These are phyloP conservation scores for Smutsia gigantea DNA, from an alignment of 2,797 vertebrate genomes.

Conservation along the genomic window DNA sequence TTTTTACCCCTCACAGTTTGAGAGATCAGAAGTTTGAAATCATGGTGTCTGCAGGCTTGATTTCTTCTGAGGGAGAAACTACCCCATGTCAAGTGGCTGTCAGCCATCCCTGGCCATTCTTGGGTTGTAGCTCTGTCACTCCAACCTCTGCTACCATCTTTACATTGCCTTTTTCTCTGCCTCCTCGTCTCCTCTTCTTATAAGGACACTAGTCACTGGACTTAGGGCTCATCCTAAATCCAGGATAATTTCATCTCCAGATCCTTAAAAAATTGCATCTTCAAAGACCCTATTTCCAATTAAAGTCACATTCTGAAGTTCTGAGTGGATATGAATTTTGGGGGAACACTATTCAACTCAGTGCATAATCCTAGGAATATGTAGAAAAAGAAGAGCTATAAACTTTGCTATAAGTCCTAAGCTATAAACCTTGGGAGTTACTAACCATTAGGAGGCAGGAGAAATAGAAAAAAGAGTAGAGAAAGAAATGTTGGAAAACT, in stretches of 20 bases:
- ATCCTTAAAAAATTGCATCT: background rate
- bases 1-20: background rate
- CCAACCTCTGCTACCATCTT: background rate
- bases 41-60: background rate
- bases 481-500: background rate
- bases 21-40: background rate
- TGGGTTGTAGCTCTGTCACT: background rate
- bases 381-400: background rate
- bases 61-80: background rate
- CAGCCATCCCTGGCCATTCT: background rate
- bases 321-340: background rate
- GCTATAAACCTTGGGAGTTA: background rate
- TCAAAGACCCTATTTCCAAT: background rate
- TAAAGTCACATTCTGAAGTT: conserved; percentile 11
- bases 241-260: background rate
- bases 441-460: background rate
- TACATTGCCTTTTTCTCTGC: background rate
- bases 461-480: background rate
- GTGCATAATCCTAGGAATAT: background rate
- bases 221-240: background rate
- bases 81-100: background rate
- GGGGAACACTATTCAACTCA: background rate
- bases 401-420: too few species aligned
- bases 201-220: background rate
- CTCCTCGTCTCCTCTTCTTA: background rate